phyloP scores from a whole-genome alignment of 2,113 vertebrate genomes.

The Cisticola juncidis region DNA sequence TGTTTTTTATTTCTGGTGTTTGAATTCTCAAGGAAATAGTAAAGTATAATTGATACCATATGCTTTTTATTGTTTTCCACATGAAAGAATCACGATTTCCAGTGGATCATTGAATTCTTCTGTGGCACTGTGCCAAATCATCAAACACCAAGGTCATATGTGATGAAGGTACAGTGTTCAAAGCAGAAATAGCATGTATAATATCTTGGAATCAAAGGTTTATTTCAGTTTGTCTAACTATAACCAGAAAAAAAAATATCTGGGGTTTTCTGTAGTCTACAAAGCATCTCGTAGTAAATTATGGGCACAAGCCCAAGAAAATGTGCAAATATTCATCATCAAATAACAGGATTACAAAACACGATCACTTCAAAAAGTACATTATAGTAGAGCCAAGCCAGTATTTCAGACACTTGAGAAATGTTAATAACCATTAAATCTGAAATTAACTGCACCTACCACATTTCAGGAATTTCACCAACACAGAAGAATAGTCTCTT shows the following conservation, averaged over 20 bases:
- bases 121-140: neutral
- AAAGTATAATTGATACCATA: slow-evolving; percentile 4
- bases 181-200: neutral
- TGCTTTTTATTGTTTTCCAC: slow-evolving; percentile 58
- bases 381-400: neutral
- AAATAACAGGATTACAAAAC: slow-evolving; percentile 4
- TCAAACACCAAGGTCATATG: neutral
- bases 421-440: neutral
- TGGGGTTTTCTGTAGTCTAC: neutral
- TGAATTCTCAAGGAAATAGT: slow-evolving; percentile 12
- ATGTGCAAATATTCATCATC: slow-evolving; percentile 16
- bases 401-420: neutral
- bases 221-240: slow-evolving; percentile 1
- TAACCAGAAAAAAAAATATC: slow-evolving; percentile 33
- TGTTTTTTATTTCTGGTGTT: slow-evolving; percentile 43
- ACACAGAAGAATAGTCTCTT: neutral
- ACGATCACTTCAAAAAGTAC: neutral
- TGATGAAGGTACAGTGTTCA: neutral
- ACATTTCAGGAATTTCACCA: neutral
- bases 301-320: slow-evolving; percentile 27
- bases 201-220: neutral
- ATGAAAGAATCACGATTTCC: slow-evolving; percentile 36
- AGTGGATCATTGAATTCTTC: neutral
- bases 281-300: slow-evolving; percentile 3
- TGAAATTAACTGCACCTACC: neutral